Conservation (phyloP, 2,113 vertebrate species). For the Calidris pygmaea region DNA sequence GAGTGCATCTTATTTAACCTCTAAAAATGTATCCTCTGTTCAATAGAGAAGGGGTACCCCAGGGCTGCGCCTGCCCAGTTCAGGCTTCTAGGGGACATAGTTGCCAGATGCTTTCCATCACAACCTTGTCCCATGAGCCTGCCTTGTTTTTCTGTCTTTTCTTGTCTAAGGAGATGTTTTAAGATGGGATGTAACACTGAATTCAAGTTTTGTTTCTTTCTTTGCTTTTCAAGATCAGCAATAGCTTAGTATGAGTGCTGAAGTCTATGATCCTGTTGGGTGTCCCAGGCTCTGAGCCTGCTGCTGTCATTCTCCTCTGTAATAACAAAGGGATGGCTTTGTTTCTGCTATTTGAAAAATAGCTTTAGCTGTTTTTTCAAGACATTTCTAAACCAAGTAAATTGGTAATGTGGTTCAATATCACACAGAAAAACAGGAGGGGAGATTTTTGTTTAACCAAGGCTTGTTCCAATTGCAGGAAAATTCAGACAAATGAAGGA, state of each 20-base stretch:
- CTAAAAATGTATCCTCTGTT: not conserved
- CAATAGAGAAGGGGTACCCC: not conserved
- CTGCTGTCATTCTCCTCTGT: not conserved
- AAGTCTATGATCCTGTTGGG: fast-evolving
- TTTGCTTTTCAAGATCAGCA: not conserved
- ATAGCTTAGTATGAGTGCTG: not conserved
- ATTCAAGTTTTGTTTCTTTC: not conserved
- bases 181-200: not conserved
- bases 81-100: not conserved
- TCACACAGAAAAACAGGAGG: not conserved
- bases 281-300: not conserved
- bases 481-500: not conserved
- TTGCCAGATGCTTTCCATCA: not conserved
- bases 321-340: not conserved
- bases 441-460: not conserved
- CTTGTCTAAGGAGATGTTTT: not conserved
- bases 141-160: not conserved
- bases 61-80: not conserved
- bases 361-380: not conserved
- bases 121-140: not conserved
- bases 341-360: not conserved
- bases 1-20: not conserved
- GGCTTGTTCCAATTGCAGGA: not conserved
- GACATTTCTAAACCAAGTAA: not conserved
- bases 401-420: not conserved